Evolutionary conservation across 2,888 invertebrate species (phyloP).

Genomic region (Drosophila phalerata): DNA sequence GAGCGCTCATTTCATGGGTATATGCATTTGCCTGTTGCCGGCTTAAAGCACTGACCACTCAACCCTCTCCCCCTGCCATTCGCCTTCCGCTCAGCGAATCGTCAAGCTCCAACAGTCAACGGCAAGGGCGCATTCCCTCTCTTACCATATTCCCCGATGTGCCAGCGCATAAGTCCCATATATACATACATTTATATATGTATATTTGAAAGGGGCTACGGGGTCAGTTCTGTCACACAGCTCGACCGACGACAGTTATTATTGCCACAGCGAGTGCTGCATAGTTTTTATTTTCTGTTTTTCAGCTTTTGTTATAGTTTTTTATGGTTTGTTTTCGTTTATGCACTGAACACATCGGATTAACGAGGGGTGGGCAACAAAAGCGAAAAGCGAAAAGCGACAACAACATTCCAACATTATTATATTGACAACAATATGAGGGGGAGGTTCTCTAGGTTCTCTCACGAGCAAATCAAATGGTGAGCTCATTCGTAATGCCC

Average conservation of each 20-base stretch:
- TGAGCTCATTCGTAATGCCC: conserved; percentile 42
- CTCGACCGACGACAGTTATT: conserved; percentile 55
- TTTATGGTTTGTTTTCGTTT: conserved; percentile 68
- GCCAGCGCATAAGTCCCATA: conserved; percentile 10
- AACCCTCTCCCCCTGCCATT: conserved; percentile 10
- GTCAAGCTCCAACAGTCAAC: conserved; percentile 76
- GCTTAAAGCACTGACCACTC: conserved; percentile 50
- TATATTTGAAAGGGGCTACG: conserved; percentile 36
- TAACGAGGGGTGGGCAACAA: conserved; percentile 21
- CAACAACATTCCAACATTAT: conserved; percentile 26
- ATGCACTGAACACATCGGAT: conserved; percentile 57
- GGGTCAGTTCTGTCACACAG: conserved; percentile 41
- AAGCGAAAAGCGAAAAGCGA: conserved; percentile 6
- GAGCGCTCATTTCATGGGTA: background rate
- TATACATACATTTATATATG: background rate
- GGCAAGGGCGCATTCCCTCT: conserved; percentile 40
- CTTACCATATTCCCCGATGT: conserved; percentile 1
- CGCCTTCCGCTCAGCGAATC: conserved; percentile 42
- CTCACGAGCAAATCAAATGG: conserved; percentile 14
- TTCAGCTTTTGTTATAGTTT: conserved; percentile 55
- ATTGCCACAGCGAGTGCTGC: conserved; percentile 47
- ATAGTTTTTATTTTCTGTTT: conserved; percentile 34
- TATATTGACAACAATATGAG: conserved; percentile 29
- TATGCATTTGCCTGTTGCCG: conserved; percentile 54
- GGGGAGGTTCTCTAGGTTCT: conserved; percentile 10